Conservation (phyloP, 2,797 vertebrate species). For the Meriones psammophilus region DNA sequence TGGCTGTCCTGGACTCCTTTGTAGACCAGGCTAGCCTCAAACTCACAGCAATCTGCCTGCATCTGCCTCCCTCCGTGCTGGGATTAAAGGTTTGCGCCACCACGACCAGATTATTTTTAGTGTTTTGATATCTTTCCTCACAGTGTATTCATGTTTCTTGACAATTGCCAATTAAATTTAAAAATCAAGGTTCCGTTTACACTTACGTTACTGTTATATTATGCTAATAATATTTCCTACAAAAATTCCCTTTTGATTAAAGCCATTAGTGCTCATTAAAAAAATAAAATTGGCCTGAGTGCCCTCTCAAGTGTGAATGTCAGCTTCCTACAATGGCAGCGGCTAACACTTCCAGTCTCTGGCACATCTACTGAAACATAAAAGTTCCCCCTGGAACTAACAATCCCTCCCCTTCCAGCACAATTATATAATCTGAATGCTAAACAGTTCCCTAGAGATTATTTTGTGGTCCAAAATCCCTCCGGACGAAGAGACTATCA, state of each 20-base stretch:
- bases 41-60: too few species aligned
- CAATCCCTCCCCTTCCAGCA: conserved; percentile 76
- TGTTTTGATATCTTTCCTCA: conserved; percentile 56
- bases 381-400: conserved; percentile 77
- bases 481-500: conserved; percentile 55
- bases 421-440: conserved; percentile 74
- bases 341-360: conserved; percentile 65
- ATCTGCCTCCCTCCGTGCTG: too few species aligned
- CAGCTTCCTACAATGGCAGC: conserved; percentile 54
- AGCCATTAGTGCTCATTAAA: conserved; percentile 58
- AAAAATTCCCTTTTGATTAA: conserved; percentile 66
- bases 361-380: conserved; percentile 68
- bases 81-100: too few species aligned
- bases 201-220: background rate
- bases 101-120: background rate
- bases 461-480: conserved; percentile 63
- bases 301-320: conserved; percentile 60
- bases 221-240: conserved; percentile 23
- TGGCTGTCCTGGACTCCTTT: too few species aligned
- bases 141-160: conserved; percentile 25
- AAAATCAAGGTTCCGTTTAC: conserved; percentile 39
- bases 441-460: conserved; percentile 69
- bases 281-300: conserved; percentile 69
- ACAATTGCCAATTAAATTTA: conserved; percentile 47
- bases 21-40: too few species aligned